A percentile compares a stretch with the other conserved stretches of the same genome.
These are phyloP conservation scores for Ormyrus thymus DNA, from an alignment of 2,888 invertebrate species.

Conservation along the genomic window DNA sequence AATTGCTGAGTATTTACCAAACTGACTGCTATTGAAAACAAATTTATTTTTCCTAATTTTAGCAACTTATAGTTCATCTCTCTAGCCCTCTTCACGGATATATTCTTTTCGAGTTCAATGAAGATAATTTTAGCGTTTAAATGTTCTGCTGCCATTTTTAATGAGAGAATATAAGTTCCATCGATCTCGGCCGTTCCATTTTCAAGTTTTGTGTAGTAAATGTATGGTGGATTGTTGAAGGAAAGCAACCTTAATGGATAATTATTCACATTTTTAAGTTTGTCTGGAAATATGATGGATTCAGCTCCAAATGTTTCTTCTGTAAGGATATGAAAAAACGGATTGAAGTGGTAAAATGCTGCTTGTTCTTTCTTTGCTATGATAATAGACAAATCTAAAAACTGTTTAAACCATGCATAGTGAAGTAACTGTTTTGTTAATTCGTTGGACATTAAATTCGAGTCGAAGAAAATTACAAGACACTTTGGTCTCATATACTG, in stretches of 20 bases:
- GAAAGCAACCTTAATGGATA: background rate
- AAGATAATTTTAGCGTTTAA: background rate
- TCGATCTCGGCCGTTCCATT: background rate
- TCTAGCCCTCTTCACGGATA: background rate
- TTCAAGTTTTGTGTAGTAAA: background rate
- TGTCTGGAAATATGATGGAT: background rate
- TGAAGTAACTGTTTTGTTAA: background rate
- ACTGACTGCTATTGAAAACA: background rate
- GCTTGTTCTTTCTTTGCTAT: background rate
- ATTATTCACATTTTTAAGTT: background rate
- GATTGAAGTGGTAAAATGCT: background rate
- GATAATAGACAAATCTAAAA: slow-evolving; percentile 1
- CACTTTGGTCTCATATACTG: slow-evolving; percentile 2
- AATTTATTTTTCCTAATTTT: background rate
- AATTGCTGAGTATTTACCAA: background rate
- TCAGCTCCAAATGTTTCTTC: background rate
- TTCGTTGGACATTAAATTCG: background rate
- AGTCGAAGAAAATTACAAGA: background rate
- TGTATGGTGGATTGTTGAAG: background rate
- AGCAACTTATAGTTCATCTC: background rate
- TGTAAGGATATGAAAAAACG: background rate
- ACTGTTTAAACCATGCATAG: background rate
- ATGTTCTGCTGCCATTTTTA: background rate
- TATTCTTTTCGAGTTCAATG: background rate
- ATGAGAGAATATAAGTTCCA: background rate